Base-by-base conservation (phyloP, 1,140 invertebrate genomes). In the Agraylea sexmaculata region DNA sequence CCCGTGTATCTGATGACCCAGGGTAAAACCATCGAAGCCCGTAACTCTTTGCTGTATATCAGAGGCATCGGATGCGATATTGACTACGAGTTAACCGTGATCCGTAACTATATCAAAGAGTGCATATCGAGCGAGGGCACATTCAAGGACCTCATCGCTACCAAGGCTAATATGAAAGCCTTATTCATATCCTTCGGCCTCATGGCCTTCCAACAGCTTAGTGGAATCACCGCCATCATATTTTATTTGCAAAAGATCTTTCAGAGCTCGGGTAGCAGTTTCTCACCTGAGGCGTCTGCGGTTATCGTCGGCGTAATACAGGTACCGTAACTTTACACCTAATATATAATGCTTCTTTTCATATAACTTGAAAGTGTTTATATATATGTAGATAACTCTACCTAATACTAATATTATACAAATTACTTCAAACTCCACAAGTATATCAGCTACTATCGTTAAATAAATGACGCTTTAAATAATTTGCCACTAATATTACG, bases 181-280 rank as follows among this genome's bases (percentile, higher is more conserved):
- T 48, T 69, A 2, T 43, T 69, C 4, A 70, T 75, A 12, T 63
- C 67, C 25, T 68, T 72, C 30, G 60, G 62, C 49, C 64, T 88
- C 0, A 87, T 88, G 83, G 64, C 83, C 18, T 82, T 88, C 45
- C 85, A 89, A 53, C 85, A 88, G 52, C 60, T 87, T 17, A 78
- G 74, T 37, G 83, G 85, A 3, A 79, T 88, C 25, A 88, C 85
- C 49, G 77, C 78, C 1, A 71, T 88, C 19, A 75, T 87, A 37
- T 86, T 87, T 52, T 87, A 86, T 48, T 68, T 77, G 0, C 70
- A 69, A 3, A 58, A 62, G 1, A 86, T 90, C 19, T 87, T 89
- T 48, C 51, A 65, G 10, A 56, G 46, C 4, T 68, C 75, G 13
- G 61, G 68, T 34, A 65, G 58, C 12, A 46, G 51, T 0, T 50